phyloP scores from a whole-genome alignment of 2,888 invertebrate genomes.

The Muschampia plurimacula region DNA sequence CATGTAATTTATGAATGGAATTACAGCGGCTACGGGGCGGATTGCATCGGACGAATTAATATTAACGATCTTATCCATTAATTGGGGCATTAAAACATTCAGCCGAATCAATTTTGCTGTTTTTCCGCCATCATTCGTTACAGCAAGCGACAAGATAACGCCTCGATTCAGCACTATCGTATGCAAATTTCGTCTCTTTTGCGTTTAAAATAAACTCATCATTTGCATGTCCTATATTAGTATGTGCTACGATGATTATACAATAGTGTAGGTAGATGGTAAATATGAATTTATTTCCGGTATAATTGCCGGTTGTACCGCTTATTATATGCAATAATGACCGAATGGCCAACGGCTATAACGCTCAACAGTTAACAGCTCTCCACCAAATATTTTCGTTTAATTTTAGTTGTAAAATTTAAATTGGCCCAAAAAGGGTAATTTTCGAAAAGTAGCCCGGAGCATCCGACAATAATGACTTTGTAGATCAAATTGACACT shows the following conservation, averaged over 20 bases:
- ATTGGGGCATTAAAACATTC: slow-evolving; percentile 58
- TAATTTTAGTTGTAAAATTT: slow-evolving; percentile 38
- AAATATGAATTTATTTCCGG: slow-evolving; percentile 49
- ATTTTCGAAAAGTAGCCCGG: slow-evolving; percentile 29
- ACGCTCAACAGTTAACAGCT: slow-evolving; percentile 45
- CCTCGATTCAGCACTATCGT: slow-evolving; percentile 4
- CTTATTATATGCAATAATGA: slow-evolving; percentile 48
- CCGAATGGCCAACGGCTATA: slow-evolving; percentile 43
- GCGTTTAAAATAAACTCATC: slow-evolving; percentile 25
- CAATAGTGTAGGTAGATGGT: slow-evolving; percentile 23
- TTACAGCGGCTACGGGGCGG: slow-evolving; percentile 47
- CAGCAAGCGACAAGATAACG: slow-evolving; percentile 37
- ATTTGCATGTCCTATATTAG: slow-evolving; percentile 9
- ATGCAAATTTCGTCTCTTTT: slow-evolving; percentile 30
- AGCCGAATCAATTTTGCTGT: slow-evolving; percentile 46
- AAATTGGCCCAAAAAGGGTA: slow-evolving; percentile 33
- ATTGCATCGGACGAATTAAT: slow-evolving; percentile 53
- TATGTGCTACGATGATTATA: slow-evolving; percentile 33
- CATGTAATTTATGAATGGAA: slow-evolving; percentile 50
- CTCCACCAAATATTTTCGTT: slow-evolving; percentile 44
- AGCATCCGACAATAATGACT: slow-evolving; percentile 33
- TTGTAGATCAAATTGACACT: slow-evolving; percentile 18
- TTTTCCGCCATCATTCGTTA: slow-evolving; percentile 35
- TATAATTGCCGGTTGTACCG: slow-evolving; percentile 48
- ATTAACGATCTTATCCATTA: slow-evolving; percentile 58